Base-by-base conservation (phyloP, 2,113 vertebrate genomes). In the Sylvietta virens region DNA sequence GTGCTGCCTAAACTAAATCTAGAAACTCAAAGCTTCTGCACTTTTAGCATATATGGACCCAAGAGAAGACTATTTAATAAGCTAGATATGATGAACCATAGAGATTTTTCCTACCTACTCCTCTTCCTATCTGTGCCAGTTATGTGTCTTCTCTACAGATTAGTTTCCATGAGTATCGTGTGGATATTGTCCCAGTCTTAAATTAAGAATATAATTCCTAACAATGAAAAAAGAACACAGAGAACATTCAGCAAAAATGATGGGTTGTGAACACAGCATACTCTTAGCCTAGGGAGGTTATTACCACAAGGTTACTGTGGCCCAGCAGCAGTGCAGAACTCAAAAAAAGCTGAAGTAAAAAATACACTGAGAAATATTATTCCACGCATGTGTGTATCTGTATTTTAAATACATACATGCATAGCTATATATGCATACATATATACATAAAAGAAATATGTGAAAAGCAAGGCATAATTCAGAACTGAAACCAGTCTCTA, bases 341-440 rank as follows among this genome's bases (percentile, higher is more conserved):
- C 2, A 21, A 33, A 89, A 77, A 51, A 58, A 10, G 5, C 4
- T 61, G 33, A 13, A 40, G 18, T 37, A 81, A 61, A 54, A 92
- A 88, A 76, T 58, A 61, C 15, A 42, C 12, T 20, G 26, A 50
- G n/a, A 61, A 37, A 40, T 82, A 69, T 6, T 71, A 60, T 56
- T 65, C 14, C 7, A 28, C 1, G 0, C 7, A 1, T 10, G 1
- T 66, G 30, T 50, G 19, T 8, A 15, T 42, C 44, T n/a, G 11
- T 27, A 80, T 79, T 93, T 85, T 51, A 66, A 87, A 87, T 12
- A 64, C 14, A 40, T 42, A 17, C 7, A 50, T 73, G 7, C 19
- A 58, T 42, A 27, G 1, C 4, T 61, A 20, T 2, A 8, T 58
- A 19, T 69, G 7, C n/a, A 51, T 37, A 15, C 14, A 48, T 37